Percentiles rank a stretch among this genome's conserved stretches.
These are phyloP conservation scores for Patella vulgata DNA, from an alignment of 1,140 invertebrate genomes.

Conservation along the genomic window DNA sequence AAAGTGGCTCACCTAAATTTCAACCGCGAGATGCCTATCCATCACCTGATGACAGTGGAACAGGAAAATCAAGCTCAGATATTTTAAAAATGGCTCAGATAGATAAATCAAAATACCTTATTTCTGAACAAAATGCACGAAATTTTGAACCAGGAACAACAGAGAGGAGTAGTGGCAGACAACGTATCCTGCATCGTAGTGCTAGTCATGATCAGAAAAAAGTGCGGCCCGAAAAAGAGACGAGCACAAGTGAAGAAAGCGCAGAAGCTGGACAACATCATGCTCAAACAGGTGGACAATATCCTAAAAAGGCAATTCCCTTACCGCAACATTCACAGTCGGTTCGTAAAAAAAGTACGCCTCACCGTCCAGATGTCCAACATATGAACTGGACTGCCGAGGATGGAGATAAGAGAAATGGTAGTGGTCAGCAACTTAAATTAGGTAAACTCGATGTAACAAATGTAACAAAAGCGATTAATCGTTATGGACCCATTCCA, in stretches of 20 bases:
- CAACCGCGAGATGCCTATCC: neutral
- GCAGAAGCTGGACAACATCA: conserved; percentile 24
- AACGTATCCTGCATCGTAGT: conserved; percentile 28
- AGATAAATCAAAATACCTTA: conserved; percentile 60
- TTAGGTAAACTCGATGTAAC: conserved; percentile 85
- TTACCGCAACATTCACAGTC: conserved; percentile 47
- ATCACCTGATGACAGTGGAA: conserved; percentile 19
- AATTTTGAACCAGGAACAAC: conserved; percentile 30
- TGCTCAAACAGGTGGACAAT: conserved; percentile 39
- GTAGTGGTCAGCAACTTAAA: conserved; percentile 35
- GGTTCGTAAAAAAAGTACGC: conserved; percentile 42
- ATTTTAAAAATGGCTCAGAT: conserved; percentile 56
- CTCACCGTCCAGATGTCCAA: conserved; percentile 5
- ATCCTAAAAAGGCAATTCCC: conserved; percentile 56
- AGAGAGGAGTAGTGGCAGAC: conserved; percentile 46
- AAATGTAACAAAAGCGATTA: conserved; percentile 95
- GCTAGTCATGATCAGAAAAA: conserved; percentile 19
- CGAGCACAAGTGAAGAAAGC: conserved; percentile 38
- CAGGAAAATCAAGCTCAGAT: conserved; percentile 48
- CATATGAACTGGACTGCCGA: neutral
- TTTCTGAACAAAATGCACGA: conserved; percentile 47
- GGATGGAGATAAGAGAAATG: conserved; percentile 31
- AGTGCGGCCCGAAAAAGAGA: conserved; percentile 18
- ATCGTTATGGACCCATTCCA: conserved; percentile 93
- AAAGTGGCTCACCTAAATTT: conserved; percentile 9